Conservation (phyloP, 2,888 invertebrate species). For the Ectobius pallidus region DNA sequence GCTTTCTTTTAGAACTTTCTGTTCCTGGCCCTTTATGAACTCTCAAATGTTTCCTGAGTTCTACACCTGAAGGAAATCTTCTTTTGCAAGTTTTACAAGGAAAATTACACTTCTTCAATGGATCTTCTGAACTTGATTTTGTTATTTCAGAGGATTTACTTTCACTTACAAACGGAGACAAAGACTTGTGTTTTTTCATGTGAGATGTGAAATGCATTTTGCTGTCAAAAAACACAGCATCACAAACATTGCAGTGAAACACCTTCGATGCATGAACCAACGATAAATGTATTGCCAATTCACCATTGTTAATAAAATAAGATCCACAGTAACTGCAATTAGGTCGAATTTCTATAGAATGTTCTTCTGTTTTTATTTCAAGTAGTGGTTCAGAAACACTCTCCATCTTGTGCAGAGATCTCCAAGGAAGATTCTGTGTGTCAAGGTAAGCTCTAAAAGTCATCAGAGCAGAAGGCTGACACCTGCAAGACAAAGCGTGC, state of each 20-base stretch:
- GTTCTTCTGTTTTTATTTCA: constrained; percentile 1
- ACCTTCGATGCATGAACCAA: background rate
- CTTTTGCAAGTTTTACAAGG: background rate
- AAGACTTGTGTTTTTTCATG: background rate
- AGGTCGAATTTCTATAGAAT: background rate
- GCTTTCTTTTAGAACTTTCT: background rate
- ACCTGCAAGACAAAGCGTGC: constrained; percentile 39
- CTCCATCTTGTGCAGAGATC: constrained; percentile 12
- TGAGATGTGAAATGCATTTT: background rate
- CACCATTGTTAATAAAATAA: constrained; percentile 8
- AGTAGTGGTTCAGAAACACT: background rate
- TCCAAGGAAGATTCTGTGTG: constrained; percentile 21
- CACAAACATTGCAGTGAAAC: constrained; percentile 8
- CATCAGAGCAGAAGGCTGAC: constrained; percentile 19
- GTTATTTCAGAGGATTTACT: background rate
- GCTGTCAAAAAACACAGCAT: constrained; percentile 2
- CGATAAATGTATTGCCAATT: constrained; percentile 14
- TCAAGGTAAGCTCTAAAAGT: constrained; percentile 33
- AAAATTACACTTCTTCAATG: background rate
- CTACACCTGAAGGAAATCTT: background rate
- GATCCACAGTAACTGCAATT: background rate
- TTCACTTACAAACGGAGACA: background rate
- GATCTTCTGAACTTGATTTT: background rate
- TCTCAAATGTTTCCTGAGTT: background rate
- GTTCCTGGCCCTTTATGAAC: background rate